A percentile compares a stretch with the other conserved stretches of the same genome.
Conservation (phyloP, 2,888 invertebrate species). For the Nemotelus nigrinus region DNA sequence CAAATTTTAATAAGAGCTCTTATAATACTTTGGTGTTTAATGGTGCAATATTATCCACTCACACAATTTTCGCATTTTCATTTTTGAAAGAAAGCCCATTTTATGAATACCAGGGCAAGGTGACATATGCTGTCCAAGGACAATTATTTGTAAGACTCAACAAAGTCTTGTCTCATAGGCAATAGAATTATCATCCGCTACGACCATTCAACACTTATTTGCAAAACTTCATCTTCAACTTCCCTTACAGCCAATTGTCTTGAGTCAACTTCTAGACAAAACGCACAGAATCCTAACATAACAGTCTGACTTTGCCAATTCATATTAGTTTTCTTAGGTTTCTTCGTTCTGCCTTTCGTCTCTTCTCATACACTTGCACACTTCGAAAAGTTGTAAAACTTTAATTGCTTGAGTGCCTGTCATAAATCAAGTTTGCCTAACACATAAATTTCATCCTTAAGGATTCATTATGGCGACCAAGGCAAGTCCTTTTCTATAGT, state of each 20-base stretch:
- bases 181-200: too few species aligned
- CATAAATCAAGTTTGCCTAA: constrained; percentile 43
- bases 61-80: too few species aligned
- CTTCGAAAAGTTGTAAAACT: constrained; percentile 41
- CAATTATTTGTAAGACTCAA: too few species aligned
- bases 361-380: not conserved
- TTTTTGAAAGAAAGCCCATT: too few species aligned
- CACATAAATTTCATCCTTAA: constrained; percentile 41
- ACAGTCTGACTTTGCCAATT: not conserved
- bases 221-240: too few species aligned
- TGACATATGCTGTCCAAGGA: not conserved
- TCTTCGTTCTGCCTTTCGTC: not conserved
- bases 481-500: constrained; percentile 31
- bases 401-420: constrained; percentile 45
- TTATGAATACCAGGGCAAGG: not conserved
- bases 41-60: too few species aligned
- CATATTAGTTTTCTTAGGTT: constrained; percentile 8
- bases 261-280: not conserved
- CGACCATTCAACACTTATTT: too few species aligned
- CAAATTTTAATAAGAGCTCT: too few species aligned
- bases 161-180: too few species aligned
- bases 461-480: constrained; percentile 38
- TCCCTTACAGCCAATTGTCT: not conserved
- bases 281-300: not conserved
- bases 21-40: too few species aligned